phyloP scores from a whole-genome alignment of 2,113 vertebrate species.

The Pogona vitticeps region DNA sequence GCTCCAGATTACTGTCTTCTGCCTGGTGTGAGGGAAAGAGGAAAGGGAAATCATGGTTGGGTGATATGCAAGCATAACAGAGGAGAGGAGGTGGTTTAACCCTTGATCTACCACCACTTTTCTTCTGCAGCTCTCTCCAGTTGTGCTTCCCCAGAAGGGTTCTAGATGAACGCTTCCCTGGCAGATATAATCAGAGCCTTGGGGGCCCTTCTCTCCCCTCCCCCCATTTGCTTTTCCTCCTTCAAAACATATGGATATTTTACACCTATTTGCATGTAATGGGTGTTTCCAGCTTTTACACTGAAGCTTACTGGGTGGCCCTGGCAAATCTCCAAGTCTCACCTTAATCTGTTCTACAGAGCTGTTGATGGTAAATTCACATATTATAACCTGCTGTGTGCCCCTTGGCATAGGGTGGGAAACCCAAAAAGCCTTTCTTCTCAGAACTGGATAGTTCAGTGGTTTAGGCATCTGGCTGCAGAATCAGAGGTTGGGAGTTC shows the following conservation, averaged over 20 bases:
- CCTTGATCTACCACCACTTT: neutral
- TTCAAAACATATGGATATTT: too few species aligned
- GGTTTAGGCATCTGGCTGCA: too few species aligned
- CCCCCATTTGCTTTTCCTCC: neutral
- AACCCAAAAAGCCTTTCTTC: too few species aligned
- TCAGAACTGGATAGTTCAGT: neutral
- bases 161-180: neutral
- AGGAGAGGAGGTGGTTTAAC: neutral
- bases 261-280: neutral
- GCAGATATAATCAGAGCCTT: neutral
- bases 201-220: neutral
- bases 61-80: too few species aligned
- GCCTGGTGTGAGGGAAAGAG: neutral
- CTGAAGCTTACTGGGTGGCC: neutral
- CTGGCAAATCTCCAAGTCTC: neutral
- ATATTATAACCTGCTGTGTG: neutral
- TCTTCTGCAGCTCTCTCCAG: neutral
- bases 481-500: too few species aligned
- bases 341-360: neutral
- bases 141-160: neutral
- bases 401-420: neutral
- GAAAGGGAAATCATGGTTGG: neutral
- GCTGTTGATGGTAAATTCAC: neutral
- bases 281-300: neutral
- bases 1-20: neutral